Evolutionary conservation across 2,113 vertebrate genomes (phyloP).

Genomic region (Perca flavescens): DNA sequence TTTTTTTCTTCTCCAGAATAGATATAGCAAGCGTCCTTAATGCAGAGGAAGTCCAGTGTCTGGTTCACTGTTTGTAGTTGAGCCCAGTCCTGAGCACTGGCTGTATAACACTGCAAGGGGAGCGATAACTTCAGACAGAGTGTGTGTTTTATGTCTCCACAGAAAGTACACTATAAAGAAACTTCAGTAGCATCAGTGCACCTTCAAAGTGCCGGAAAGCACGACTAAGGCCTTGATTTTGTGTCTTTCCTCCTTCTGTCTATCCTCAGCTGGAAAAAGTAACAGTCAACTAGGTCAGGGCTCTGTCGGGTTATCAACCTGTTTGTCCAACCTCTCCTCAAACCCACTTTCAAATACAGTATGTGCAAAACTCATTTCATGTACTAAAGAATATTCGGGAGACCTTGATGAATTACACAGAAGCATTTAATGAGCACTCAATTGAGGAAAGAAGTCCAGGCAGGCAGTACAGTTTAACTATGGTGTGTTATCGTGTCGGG

Average conservation of each 20-base stretch:
- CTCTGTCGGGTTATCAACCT: conserved; percentile 19
- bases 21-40: conserved; percentile 22
- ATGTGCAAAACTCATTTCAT: too few species aligned
- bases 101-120: conserved; percentile 40
- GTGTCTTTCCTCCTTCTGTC: conserved; percentile 23
- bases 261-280: conserved; percentile 31
- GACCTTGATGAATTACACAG: too few species aligned
- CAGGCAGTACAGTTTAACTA: too few species aligned
- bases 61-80: conserved; percentile 43
- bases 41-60: conserved; percentile 29
- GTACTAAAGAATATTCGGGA: too few species aligned
- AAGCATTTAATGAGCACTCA: too few species aligned
- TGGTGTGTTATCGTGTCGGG: too few species aligned
- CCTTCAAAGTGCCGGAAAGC: conserved; percentile 68
- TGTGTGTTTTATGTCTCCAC: conserved; percentile 64
- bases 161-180: conserved; percentile 43
- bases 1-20: neutral
- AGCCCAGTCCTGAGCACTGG: conserved; percentile 7
- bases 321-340: conserved; percentile 22
- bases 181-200: conserved; percentile 57
- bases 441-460: too few species aligned
- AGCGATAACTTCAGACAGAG: conserved; percentile 63
- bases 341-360: conserved; percentile 24
- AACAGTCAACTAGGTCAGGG: conserved; percentile 56
- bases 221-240: conserved; percentile 29